Evolutionary conservation across 2,888 invertebrate genomes (phyloP), one percentile per base, ranked within the genome.

Genomic region (Lasioglossum vierecki): DNA sequence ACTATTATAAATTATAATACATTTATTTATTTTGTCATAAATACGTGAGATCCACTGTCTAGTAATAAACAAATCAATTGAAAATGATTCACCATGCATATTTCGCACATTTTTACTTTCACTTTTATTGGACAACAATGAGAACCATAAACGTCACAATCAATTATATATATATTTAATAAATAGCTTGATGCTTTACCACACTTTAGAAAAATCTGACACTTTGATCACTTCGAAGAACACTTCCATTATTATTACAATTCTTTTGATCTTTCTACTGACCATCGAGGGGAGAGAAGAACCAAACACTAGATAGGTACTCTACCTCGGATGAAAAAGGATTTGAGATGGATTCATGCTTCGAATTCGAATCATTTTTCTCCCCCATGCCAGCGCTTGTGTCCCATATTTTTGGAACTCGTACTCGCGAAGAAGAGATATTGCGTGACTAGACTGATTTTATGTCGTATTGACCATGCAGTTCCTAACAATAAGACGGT

Each of bases 341-440:
- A 84, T 77, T 70, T 74, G 15, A 26, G 70, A 71, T 26, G 72
- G 63, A 83, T 83, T 83, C 53, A 84, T 84, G 60, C 53, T 53
- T 79, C 46, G 84, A 79, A 72, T 73, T 66, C 72, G 46, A 72
- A 76, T 76, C 84, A 84, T 79, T 76, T 84, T 76, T 84, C 79
- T 71, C 60, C 49, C 13, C 22, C 44, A 9, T n/a, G 13, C 49
- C 9, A 74, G 53, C 53, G 18, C 44, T 53, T 53, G 13, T 78
- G 60, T 70, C 74, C 70, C 35, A 83, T 78, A 78, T 75, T 75
- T 75, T 78, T 26, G 41, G 41, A 71, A n/a, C 46, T 72, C 46
- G 26, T 9, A 26, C 72, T 13, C 30, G 53, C 39, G 8, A 39
- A 30, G 63, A 8, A 39, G 72, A 72, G 79, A 76, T 76, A 84